phyloP scores from a whole-genome alignment of 2,113 vertebrate genomes.

The Spea bombifrons region DNA sequence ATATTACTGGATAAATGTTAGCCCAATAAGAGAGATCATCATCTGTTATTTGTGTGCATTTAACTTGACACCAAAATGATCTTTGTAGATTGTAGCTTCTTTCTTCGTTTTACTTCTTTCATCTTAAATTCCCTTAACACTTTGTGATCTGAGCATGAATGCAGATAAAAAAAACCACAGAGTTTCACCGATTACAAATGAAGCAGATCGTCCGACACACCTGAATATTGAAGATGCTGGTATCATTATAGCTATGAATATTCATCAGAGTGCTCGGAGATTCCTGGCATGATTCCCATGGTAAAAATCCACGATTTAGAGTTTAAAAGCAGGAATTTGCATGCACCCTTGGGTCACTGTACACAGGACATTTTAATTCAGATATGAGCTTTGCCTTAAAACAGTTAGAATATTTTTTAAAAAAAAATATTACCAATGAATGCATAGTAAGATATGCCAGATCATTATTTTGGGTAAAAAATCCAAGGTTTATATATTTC shows the following conservation, averaged over 20 bases:
- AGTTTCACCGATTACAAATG: slow-evolving; percentile 51
- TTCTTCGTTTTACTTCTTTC: slow-evolving; percentile 64
- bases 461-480: neutral
- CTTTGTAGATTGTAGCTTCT: slow-evolving; percentile 66
- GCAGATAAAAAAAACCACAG: slow-evolving; percentile 4
- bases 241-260: slow-evolving; percentile 61
- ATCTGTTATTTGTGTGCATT: slow-evolving; percentile 81
- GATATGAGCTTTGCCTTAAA: slow-evolving; percentile 12
- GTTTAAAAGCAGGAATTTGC: slow-evolving; percentile 70
- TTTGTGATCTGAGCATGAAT: slow-evolving; percentile 65
- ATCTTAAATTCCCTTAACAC: slow-evolving; percentile 70
- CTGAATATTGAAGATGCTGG: slow-evolving; percentile 58
- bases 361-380: slow-evolving; percentile 57
- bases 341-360: slow-evolving; percentile 67
- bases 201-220: slow-evolving; percentile 58
- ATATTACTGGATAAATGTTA: slow-evolving; percentile 86
- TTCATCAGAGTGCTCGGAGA: slow-evolving; percentile 62
- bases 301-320: slow-evolving; percentile 65
- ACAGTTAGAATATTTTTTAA: neutral
- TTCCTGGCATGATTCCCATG: slow-evolving; percentile 57
- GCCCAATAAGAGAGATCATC: slow-evolving; percentile 83
- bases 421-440: neutral
- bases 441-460: neutral
- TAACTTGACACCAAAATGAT: slow-evolving; percentile 81
- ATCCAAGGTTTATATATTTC: neutral